These are phyloP conservation scores for Bryconaethiops microstoma DNA, from an alignment of 2,797 vertebrate genomes.

Conservation along the genomic window DNA sequence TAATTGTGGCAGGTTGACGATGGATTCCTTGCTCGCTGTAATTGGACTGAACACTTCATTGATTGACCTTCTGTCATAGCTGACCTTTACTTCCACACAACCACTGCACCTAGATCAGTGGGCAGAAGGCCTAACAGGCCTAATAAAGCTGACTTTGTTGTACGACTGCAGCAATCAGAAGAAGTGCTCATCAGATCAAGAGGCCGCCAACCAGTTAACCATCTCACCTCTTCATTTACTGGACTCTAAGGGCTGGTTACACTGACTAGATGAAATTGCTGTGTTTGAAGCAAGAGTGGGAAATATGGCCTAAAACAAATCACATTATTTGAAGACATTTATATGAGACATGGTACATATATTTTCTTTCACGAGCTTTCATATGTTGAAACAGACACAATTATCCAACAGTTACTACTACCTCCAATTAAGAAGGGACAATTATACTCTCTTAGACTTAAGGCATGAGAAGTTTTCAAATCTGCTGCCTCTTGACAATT, in stretches of 20 bases:
- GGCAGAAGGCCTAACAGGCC: slow-evolving; percentile 25
- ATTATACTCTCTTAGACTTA: not conserved
- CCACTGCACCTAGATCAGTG: slow-evolving; percentile 26
- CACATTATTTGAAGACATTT: not conserved
- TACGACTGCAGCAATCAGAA: slow-evolving; percentile 36
- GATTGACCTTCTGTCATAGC: slow-evolving; percentile 46
- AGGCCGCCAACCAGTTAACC: not conserved
- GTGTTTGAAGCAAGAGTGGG: too few species aligned
- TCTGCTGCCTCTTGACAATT: not conserved
- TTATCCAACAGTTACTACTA: not conserved
- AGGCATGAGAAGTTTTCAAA: not conserved
- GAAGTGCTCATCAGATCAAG: slow-evolving; percentile 28
- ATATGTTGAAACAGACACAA: not conserved
- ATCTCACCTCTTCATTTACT: not conserved
- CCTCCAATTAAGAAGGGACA: not conserved
- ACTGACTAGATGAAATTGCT: too few species aligned
- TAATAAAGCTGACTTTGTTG: slow-evolving; percentile 45
- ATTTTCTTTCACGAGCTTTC: not conserved
- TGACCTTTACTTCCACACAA: slow-evolving; percentile 41
- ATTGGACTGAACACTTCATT: slow-evolving; percentile 49
- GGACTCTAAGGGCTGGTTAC: too few species aligned
- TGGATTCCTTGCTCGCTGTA: slow-evolving; percentile 36
- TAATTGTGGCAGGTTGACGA: slow-evolving; percentile 25
- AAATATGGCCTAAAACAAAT: not conserved
- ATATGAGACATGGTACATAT: too few species aligned